Evolutionary conservation across 1,140 invertebrate species (phyloP).

Genomic region (Hermatobates lingyangjiaoensis): DNA sequence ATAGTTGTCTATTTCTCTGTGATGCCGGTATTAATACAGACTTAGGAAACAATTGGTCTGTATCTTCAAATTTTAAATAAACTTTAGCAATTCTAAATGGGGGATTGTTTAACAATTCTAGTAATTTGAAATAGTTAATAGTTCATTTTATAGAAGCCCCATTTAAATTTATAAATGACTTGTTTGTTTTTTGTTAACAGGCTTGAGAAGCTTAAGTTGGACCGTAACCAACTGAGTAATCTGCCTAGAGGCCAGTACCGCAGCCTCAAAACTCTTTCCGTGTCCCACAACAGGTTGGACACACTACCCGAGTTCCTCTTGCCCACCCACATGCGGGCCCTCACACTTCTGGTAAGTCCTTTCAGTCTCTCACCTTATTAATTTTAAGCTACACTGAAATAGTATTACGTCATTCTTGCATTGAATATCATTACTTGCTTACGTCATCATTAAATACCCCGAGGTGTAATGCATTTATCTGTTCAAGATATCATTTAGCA

Average conservation of each 20-base stretch:
- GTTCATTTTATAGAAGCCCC: background rate
- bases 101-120: background rate
- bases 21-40: background rate
- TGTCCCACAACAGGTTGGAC: conserved; percentile 36
- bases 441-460: too few relatives aligned
- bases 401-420: background rate
- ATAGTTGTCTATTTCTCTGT: background rate
- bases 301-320: conserved; percentile 23
- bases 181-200: conserved; percentile 27
- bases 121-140: background rate
- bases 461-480: background rate
- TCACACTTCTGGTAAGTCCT: conserved; percentile 18
- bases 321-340: conserved; percentile 30
- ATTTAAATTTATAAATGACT: background rate
- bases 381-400: background rate
- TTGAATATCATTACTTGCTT: background rate
- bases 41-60: too few relatives aligned
- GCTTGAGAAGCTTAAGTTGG: conserved; percentile 43
- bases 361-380: background rate
- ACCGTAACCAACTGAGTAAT: conserved; percentile 43
- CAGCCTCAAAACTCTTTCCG: conserved; percentile 34
- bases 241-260: conserved; percentile 35
- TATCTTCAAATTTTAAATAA: too few relatives aligned
- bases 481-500: conserved; percentile 4
- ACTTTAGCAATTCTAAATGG: background rate